Evolutionary conservation across 2,888 invertebrate genomes (phyloP), one percentile per base, ranked within the genome.

Genomic region (Apantesis nais): DNA sequence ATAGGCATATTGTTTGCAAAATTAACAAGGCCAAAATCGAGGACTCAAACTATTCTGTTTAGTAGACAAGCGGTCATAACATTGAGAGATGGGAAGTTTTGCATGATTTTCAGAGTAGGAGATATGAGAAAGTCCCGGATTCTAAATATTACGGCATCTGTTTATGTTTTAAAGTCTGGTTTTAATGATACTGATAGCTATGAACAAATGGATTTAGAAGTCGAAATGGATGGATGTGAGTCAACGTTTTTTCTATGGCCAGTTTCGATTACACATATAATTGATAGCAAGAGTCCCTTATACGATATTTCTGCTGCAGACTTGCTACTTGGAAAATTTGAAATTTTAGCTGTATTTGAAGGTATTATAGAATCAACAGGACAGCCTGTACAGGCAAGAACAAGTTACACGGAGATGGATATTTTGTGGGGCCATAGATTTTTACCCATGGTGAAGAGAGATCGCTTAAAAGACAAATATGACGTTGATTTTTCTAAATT

Each of bases 161-260:
- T 98, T 0, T 97, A 98, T 86, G 90, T 99, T 31, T 97, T 99
- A 70, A 96, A 97, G 78, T 96, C 97, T 58, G 81, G 98, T 0
- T 97, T 97, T 85, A 98, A 98, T 88, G 97, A 97, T 1, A 97
- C 98, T 87, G 95, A 98, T 83, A 96, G 97, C 9, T 97, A 97
- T 84, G 97, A 98, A 87, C 98, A 99, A 87, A 97, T 97, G 52
- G 98, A 98, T 86, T 91, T 99, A 44, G 93, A 96, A 70, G 95
- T 97, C 0, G 96, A 96, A 79, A 96, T 97, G n/a, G 98, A 99
- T 85, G 98, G 98, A 37, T 98, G 98, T 82, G 97, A 98, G 77
- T 97, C 98, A 14, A 95, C 99, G 9, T 99, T 99, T 93, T 98
- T 99, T 87, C 97, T 99, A 74, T 99, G 99, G 99, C 99, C 99